Evolutionary conservation across 2,113 vertebrate species (phyloP).

Genomic region (Propithecus coquereli): DNA sequence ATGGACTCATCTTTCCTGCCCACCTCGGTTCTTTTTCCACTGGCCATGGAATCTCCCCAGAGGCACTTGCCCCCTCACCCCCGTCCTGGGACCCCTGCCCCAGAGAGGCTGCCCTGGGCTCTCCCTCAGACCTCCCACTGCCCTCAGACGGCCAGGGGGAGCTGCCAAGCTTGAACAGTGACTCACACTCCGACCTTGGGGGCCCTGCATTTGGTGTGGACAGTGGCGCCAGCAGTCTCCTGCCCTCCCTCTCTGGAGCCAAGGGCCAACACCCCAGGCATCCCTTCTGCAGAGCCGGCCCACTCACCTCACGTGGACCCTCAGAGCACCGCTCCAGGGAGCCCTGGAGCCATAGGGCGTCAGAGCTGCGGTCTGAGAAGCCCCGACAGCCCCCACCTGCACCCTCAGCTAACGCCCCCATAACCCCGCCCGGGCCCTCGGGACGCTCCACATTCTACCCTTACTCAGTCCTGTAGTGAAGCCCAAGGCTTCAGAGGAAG

Average conservation of each 20-base stretch:
- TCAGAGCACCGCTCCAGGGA: background rate
- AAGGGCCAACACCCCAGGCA: background rate
- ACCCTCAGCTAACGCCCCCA: accelerated
- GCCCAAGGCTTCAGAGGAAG: background rate
- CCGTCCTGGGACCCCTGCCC: background rate
- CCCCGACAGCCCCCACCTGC: background rate
- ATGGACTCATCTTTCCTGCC: background rate
- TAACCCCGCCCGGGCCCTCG: accelerated
- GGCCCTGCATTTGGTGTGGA: background rate
- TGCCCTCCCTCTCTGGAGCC: background rate
- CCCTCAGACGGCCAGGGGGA: background rate
- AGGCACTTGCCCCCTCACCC: background rate
- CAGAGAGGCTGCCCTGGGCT: background rate
- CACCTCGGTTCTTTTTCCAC: background rate
- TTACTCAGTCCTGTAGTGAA: background rate
- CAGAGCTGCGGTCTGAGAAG: background rate
- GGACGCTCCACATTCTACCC: background rate
- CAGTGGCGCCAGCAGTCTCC: background rate
- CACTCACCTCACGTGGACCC: background rate
- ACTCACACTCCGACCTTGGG: background rate
- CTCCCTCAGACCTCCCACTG: background rate
- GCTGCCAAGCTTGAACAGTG: background rate
- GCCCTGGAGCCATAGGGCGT: background rate
- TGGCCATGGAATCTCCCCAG: background rate
- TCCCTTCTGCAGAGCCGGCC: background rate